Percentiles rank a stretch among this genome's conserved stretches.
Evolutionary conservation across 2,888 invertebrate genomes (phyloP).

Genomic region (Pandemis heparana): DNA sequence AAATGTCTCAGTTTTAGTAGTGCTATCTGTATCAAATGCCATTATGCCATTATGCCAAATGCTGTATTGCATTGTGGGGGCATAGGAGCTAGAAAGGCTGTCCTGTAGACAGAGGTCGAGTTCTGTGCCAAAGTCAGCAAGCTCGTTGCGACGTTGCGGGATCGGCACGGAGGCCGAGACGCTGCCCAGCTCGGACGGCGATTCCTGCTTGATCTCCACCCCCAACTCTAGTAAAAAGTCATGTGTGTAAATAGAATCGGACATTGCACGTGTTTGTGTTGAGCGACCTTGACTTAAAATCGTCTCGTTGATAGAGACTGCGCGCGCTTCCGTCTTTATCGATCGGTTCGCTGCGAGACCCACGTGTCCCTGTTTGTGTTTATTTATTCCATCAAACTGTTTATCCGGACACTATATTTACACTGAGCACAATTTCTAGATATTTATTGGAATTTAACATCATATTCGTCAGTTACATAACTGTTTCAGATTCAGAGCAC

Average conservation of each 20-base stretch:
- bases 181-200: slow-evolving; percentile 74
- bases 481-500: slow-evolving; percentile 65
- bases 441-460: slow-evolving; percentile 53
- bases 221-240: slow-evolving; percentile 88
- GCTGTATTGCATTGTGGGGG: slow-evolving; percentile 71
- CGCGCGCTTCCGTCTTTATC: slow-evolving; percentile 82
- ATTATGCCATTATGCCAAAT: no score
- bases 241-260: slow-evolving; percentile 87
- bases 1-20: slow-evolving; percentile 86
- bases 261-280: slow-evolving; percentile 86
- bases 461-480: slow-evolving; percentile 77
- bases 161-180: slow-evolving; percentile 88
- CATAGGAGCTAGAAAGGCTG: slow-evolving; percentile 69
- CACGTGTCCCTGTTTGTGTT: slow-evolving; percentile 77
- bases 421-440: slow-evolving; percentile 49
- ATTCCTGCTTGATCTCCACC: slow-evolving; percentile 88
- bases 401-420: slow-evolving; percentile 48
- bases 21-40: slow-evolving; percentile 73
- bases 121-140: slow-evolving; percentile 84
- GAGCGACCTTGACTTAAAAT: slow-evolving; percentile 82
- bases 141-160: slow-evolving; percentile 82
- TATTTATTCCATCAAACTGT: slow-evolving; percentile 61
- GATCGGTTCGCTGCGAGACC: slow-evolving; percentile 76
- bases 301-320: slow-evolving; percentile 81
- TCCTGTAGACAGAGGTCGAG: slow-evolving; percentile 85